These are phyloP conservation scores for Protonibea diacanthus DNA, from an alignment of 2,797 vertebrate species.

Conservation along the genomic window DNA sequence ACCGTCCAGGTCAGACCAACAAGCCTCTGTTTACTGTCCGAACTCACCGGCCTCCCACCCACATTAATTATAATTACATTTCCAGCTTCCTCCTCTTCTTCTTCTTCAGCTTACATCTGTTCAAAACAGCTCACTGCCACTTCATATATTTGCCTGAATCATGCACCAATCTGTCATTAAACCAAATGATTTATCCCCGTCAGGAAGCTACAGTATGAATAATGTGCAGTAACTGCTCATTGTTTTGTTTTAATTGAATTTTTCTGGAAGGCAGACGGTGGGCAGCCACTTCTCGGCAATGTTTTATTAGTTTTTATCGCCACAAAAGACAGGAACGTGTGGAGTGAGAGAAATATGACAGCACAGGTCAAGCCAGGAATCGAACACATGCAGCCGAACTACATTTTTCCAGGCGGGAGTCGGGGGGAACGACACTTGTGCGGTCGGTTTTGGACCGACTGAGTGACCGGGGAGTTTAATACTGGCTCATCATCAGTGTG, in stretches of 20 bases:
- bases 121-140: slow-evolving; percentile 62
- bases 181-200: slow-evolving; percentile 52
- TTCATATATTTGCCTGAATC: slow-evolving; percentile 59
- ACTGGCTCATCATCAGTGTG: slow-evolving; percentile 34
- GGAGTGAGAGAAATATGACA: slow-evolving; percentile 64
- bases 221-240: slow-evolving; percentile 43
- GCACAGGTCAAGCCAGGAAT: slow-evolving; percentile 48
- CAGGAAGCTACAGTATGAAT: slow-evolving; percentile 34
- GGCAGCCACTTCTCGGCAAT: slow-evolving; percentile 52
- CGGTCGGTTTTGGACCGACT: slow-evolving; percentile 15
- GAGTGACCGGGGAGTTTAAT: slow-evolving; percentile 34
- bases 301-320: slow-evolving; percentile 68
- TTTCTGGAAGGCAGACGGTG: slow-evolving; percentile 35
- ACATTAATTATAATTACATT: slow-evolving; percentile 73
- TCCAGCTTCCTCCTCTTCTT: slow-evolving; percentile 59
- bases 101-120: slow-evolving; percentile 39
- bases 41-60: slow-evolving; percentile 54
- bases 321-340: slow-evolving; percentile 55
- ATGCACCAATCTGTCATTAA: slow-evolving; percentile 49
- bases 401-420: slow-evolving; percentile 39
- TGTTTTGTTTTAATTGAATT: slow-evolving; percentile 68
- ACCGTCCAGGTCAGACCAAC: slow-evolving; percentile 47
- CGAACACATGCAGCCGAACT: slow-evolving; percentile 37
- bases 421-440: not conserved
- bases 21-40: slow-evolving; percentile 61